phyloP scores from a whole-genome alignment of 2,888 invertebrate genomes.

The Sarcophaga variegata region DNA sequence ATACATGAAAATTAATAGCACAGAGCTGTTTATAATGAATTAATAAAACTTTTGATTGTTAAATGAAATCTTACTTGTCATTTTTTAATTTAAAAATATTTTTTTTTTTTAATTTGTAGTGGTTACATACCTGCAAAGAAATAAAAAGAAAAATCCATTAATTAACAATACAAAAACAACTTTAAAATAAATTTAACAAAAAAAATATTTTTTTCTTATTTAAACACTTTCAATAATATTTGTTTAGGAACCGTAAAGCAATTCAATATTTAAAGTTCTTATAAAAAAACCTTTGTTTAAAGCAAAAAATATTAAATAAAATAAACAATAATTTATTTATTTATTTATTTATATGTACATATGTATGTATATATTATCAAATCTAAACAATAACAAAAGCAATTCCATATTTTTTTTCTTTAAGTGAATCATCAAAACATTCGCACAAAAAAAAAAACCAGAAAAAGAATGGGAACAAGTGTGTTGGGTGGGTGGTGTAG shows the following conservation, averaged over 20 bases:
- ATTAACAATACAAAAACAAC: slow-evolving; percentile 33
- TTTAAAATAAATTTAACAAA: slow-evolving; percentile 1
- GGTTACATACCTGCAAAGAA: slow-evolving; percentile 65
- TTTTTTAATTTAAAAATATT: background rate
- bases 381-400: slow-evolving; percentile 4
- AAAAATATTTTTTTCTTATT: background rate
- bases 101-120: background rate
- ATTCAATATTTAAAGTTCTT: background rate
- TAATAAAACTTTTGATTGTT: background rate
- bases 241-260: background rate
- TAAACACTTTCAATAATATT: background rate
- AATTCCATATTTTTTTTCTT: background rate
- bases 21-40: too few species aligned
- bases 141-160: slow-evolving; percentile 19
- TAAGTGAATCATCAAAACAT: background rate
- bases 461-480: slow-evolving; percentile 29
- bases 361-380: background rate
- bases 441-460: background rate
- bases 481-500: background rate
- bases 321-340: slow-evolving; percentile 7
- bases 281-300: background rate
- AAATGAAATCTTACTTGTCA: background rate
- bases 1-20: too few species aligned
- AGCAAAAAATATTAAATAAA: background rate
- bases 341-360: background rate